A percentile compares a stretch with the other conserved stretches of the same genome.
Evolutionary conservation across 2,797 vertebrate species (phyloP).

Genomic region (Cuculus canorus): DNA sequence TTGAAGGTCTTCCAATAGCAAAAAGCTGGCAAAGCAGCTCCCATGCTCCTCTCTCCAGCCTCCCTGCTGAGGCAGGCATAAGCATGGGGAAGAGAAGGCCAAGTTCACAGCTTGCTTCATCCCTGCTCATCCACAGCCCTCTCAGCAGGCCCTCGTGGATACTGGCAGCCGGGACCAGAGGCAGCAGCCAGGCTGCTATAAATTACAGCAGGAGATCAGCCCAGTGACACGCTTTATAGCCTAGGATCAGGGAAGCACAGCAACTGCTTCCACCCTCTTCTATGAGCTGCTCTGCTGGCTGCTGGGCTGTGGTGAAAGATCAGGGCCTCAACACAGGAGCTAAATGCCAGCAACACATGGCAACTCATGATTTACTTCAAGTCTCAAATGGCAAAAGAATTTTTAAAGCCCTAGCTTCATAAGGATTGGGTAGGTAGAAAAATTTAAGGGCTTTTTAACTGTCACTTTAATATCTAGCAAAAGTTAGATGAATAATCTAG

Average conservation of each 20-base stretch:
- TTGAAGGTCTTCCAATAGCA: conserved; percentile 33
- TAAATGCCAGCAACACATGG: not conserved
- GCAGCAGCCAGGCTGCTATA: conserved; percentile 47
- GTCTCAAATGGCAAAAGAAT: not conserved
- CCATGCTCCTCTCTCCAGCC: not conserved
- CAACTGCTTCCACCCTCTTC: not conserved
- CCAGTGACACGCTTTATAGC: not conserved
- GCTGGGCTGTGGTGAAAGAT: not conserved
- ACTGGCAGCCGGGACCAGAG: not conserved
- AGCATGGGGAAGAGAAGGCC: not conserved
- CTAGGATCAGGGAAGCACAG: not conserved
- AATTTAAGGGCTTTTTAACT: not conserved
- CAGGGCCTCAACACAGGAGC: not conserved
- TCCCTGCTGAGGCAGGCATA: conserved; percentile 21
- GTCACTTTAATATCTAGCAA: not conserved
- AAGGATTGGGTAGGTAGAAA: not conserved
- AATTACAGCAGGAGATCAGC: not conserved
- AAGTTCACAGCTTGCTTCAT: conserved; percentile 44
- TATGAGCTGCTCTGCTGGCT: not conserved
- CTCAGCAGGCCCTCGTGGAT: conserved; percentile 21
- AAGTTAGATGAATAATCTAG: not conserved
- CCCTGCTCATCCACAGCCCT: conserved; percentile 47
- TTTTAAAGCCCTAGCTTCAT: not conserved
- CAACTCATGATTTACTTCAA: not conserved
- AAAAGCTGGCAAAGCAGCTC: conserved; percentile 19